Evolutionary conservation across 2,797 vertebrate genomes (phyloP).

Genomic region (Cyclopterus lumpus): DNA sequence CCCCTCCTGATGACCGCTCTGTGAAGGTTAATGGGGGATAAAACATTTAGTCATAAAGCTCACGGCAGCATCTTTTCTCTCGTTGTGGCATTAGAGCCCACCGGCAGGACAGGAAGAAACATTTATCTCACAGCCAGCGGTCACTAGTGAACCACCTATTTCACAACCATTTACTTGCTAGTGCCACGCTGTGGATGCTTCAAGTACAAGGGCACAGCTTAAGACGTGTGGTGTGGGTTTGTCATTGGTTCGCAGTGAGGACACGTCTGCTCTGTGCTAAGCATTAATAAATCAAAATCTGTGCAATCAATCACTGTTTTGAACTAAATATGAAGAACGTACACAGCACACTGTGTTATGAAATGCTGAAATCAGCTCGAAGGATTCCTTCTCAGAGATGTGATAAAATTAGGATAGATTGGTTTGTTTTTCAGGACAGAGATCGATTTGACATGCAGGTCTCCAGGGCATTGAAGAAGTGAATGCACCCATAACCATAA

Average conservation of each 20-base stretch:
- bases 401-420: slow-evolving; percentile 45
- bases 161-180: slow-evolving; percentile 56
- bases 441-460: slow-evolving; percentile 62
- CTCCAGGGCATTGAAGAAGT: slow-evolving; percentile 59
- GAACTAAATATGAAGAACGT: not conserved
- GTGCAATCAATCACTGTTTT: not conserved
- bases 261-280: slow-evolving; percentile 7
- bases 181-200: slow-evolving; percentile 43
- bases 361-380: slow-evolving; percentile 15
- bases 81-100: slow-evolving; percentile 55
- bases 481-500: slow-evolving; percentile 33
- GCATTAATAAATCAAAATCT: slow-evolving; percentile 24
- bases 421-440: slow-evolving; percentile 48
- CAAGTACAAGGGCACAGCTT: slow-evolving; percentile 46
- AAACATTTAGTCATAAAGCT: slow-evolving; percentile 79
- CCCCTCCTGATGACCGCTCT: slow-evolving; percentile 66
- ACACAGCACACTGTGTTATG: not conserved
- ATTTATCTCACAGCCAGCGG: slow-evolving; percentile 65
- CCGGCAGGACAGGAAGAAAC: slow-evolving; percentile 58
- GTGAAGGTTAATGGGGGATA: slow-evolving; percentile 82
- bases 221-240: slow-evolving; percentile 33
- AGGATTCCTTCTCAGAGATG: slow-evolving; percentile 17
- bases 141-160: slow-evolving; percentile 75
- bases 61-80: slow-evolving; percentile 58
- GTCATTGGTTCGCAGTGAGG: slow-evolving; percentile 18